These are phyloP conservation scores for Spea multiplicata DNA, from an alignment of 2,113 vertebrate species.

Conservation along the genomic window DNA sequence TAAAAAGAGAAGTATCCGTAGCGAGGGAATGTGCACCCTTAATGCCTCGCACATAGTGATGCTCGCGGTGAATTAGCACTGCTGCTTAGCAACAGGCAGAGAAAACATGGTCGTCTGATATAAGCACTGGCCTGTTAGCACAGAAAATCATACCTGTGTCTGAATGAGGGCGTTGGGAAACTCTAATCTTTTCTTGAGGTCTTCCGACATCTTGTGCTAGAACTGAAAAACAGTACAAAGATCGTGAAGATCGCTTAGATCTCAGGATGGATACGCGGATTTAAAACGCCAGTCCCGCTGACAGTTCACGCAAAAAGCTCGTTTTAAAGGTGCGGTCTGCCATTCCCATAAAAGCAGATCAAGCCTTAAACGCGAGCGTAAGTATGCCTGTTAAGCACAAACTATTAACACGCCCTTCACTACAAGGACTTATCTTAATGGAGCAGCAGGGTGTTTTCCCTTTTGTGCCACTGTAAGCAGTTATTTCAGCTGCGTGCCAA, in stretches of 20 bases:
- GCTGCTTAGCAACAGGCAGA: no score
- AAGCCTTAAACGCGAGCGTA: not conserved
- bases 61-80: no score
- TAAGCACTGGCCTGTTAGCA: not conserved
- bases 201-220: constrained; percentile 69
- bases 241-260: not conserved
- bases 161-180: constrained; percentile 86
- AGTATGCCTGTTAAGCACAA: not conserved
- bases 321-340: no score
- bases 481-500: constrained; percentile 1
- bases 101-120: no score
- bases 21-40: no score
- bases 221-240: constrained; percentile 4
- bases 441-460: constrained; percentile 35
- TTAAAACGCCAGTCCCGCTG: no score
- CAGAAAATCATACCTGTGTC: constrained; percentile 77
- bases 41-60: no score
- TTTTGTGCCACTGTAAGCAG: not conserved
- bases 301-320: no score
- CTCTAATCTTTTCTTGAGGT: constrained; percentile 81
- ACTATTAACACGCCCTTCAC: constrained; percentile 13
- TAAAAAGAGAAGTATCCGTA: no score
- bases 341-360: not conserved
- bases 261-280: not conserved
- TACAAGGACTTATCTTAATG: constrained; percentile 31